Conservation (phyloP, 2,113 vertebrate species). For the Lycocorax pyrrhopterus region DNA sequence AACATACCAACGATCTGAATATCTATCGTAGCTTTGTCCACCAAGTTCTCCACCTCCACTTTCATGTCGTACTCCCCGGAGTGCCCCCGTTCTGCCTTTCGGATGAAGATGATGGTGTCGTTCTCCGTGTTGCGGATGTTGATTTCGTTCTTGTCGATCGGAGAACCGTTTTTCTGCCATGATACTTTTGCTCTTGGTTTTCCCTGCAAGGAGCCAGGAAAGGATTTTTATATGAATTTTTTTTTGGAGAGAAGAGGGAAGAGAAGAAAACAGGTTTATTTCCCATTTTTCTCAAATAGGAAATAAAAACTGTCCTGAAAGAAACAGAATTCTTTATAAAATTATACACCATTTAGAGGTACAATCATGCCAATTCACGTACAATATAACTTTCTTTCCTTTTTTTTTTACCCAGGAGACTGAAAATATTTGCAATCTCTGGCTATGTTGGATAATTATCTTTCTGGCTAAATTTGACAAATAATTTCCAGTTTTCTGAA, state of each 20-base stretch:
- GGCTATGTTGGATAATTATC: neutral
- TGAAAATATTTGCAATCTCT: neutral
- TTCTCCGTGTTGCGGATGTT: constrained; percentile 94
- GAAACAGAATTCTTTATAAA: neutral
- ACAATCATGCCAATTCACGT: neutral
- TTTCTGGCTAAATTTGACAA: neutral
- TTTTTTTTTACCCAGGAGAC: neutral
- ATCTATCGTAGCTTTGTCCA: constrained; percentile 85
- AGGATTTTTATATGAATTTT: neutral
- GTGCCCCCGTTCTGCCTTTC: constrained; percentile 91
- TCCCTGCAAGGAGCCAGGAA: constrained; percentile 73
- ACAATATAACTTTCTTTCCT: neutral
- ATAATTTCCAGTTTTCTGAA: neutral
- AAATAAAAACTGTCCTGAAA: neutral
- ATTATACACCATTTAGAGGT: neutral
- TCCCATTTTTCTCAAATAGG: neutral
- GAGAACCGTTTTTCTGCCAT: constrained; percentile 88
- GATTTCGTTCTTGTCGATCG: constrained; percentile 86
- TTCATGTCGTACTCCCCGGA: constrained; percentile 92
- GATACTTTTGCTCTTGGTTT: constrained; percentile 90
- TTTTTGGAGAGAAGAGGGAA: neutral
- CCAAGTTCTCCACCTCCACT: constrained; percentile 89
- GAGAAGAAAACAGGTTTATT: neutral
- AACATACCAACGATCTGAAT: constrained; percentile 93
- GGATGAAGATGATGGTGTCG: constrained; percentile 95